Evolutionary conservation across 2,113 vertebrate genomes (phyloP).

Genomic region (Otolemur garnettii): DNA sequence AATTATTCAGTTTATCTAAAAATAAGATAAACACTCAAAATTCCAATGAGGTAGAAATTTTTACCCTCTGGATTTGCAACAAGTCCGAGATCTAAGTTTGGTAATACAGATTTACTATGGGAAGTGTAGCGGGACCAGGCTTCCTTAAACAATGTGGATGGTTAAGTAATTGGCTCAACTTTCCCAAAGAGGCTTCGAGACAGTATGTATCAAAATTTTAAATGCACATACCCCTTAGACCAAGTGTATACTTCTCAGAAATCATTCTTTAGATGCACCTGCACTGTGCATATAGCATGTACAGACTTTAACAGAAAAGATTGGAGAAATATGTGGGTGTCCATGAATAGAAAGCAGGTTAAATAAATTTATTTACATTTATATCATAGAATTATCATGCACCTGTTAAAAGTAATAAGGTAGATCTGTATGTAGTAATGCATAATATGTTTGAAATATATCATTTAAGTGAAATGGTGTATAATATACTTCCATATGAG

Average conservation of each 20-base stretch:
- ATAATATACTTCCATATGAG: background rate
- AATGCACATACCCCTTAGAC: background rate
- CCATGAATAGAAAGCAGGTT: background rate
- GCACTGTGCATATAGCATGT: background rate
- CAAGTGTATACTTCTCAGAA: background rate
- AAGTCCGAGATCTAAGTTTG: background rate
- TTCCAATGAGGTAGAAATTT: background rate
- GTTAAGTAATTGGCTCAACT: background rate
- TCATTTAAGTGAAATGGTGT: background rate
- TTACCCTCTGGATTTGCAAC: conserved; percentile 19
- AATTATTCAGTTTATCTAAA: conserved; percentile 40
- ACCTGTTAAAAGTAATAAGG: conserved; percentile 25
- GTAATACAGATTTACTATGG: background rate
- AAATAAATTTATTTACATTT: background rate
- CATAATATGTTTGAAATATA: background rate
- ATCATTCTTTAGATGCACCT: background rate
- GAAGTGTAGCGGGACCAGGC: background rate
- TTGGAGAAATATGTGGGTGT: background rate
- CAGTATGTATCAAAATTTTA: background rate
- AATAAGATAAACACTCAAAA: conserved; percentile 31
- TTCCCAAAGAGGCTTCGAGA: background rate
- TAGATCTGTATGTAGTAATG: background rate
- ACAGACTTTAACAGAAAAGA: background rate
- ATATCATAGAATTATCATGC: background rate
- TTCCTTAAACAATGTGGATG: background rate